Evolutionary conservation across 2,888 invertebrate species (phyloP), one percentile per base, ranked within the genome.

Genomic region (Carcina quercana): DNA sequence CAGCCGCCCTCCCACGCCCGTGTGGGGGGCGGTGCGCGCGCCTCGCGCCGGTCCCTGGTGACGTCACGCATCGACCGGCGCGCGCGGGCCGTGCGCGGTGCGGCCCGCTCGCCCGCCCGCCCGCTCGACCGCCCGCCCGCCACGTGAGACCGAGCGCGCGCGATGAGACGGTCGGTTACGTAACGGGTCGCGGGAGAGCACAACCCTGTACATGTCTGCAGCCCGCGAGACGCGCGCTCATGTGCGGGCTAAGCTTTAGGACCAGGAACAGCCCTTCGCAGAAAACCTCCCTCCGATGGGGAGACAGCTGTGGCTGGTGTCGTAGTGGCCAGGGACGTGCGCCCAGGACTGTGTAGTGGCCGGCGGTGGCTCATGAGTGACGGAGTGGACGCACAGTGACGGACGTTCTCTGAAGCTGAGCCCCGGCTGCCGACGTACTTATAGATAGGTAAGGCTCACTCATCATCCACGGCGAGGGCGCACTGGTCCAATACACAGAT

Each of bases 181-280:
- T 73, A 76, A 75, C 68, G 63, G 57, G 59, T 44, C 68, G 63
- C 57, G 59, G 45, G 34, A 31, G 34, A 38, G 28, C 38, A 43
- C 39, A 34, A 32, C 40, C 39, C 35, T 55, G 45, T 50, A 50
- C 53, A 75, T 78, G 80, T 65, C 67, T 48, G 54, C 40, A 53
- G 56, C 42, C 38, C 50, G 51, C 61, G 59, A 48, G 56, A 67
- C 70, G 76, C 79, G 85, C 86, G 91, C 91, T 91, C 93, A 95
- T 95, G 95, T 94, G 92, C 89, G 94, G 94, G 88, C 90, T 94
- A 91, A 93, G 91, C 86, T 95, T 95, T 91, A 95, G 91, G 87
- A 95, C 95, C 83, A 93, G 95, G 86, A 96, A 96, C 87, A 95
- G 94, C 88, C 96, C 96, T 89, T 95, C 95, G 86, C 95, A 95